Percentiles rank a stretch among this genome's conserved stretches.
Conservation (phyloP, 2,113 vertebrate genomes). For the Uropsilus gracilis region DNA sequence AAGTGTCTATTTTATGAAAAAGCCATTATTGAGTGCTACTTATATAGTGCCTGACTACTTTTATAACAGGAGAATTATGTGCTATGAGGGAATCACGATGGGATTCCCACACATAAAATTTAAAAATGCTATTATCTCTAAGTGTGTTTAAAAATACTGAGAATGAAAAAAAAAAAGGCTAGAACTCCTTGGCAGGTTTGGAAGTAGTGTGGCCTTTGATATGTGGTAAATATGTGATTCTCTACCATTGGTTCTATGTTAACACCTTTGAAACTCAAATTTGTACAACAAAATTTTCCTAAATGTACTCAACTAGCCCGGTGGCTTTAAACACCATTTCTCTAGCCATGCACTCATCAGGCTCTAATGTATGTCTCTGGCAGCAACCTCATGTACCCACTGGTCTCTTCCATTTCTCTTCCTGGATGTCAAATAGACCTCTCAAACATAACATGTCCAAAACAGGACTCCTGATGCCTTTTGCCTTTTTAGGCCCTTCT, state of each 20-base stretch:
- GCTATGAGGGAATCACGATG: neutral
- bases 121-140: slow-evolving; percentile 36
- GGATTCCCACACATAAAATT: too few relatives aligned
- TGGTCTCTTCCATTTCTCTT: neutral
- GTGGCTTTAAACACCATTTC: neutral
- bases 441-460: neutral
- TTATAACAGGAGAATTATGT: neutral
- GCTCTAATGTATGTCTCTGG: slow-evolving; percentile 5
- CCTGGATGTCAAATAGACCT: slow-evolving; percentile 10
- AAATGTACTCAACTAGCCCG: neutral
- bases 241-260: neutral
- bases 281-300: slow-evolving; percentile 16
- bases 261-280: slow-evolving; percentile 41
- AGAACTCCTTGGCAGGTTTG: neutral
- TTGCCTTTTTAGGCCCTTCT: neutral
- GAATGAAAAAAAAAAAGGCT: neutral
- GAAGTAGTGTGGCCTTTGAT: neutral
- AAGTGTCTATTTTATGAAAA: slow-evolving; percentile 24
- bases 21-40: neutral
- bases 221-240: slow-evolving; percentile 18
- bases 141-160: slow-evolving; percentile 37
- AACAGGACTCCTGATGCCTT: neutral
- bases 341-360: neutral
- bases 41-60: neutral
- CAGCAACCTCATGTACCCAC: neutral